Evolutionary conservation across 2,888 invertebrate genomes (phyloP), one percentile per base, ranked within the genome.

Genomic region (Merodon equestris): DNA sequence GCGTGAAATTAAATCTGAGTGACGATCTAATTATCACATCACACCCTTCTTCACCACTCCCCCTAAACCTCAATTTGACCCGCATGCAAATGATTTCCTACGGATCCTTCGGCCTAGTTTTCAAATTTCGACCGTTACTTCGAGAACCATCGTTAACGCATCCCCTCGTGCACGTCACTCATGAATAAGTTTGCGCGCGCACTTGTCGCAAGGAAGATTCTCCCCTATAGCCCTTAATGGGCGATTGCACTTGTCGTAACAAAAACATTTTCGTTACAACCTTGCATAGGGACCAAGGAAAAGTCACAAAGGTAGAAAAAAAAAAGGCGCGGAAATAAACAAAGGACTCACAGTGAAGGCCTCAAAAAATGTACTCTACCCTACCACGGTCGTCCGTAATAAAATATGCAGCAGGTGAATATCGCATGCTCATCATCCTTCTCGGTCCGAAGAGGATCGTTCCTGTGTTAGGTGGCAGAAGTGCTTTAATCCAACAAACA

Each of bases 1-100:
- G 68, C 79, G 27, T 79, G 74, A 74, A 79, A 79, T 79, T 68
- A 79, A 79, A 79, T 79, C 79, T 74, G 12, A 74, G 79, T 64
- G 64, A 27, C 56, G 56, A 58, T 70, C 74, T 64, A 44, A 79
- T 73, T 73, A 79, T 60, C 74, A 64, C 68, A 44, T 61, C 42
- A 18, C 42, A 34, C 18, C 58, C 58, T 13, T 42, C 18, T 44
- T 18, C 54, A 27, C 27, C 27, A 7, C 48, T 14, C 47, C 34
- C 10, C n/a, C n/a, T n/a, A n/a, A n/a, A n/a, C n/a, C n/a, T n/a
- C n/a, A n/a, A n/a, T n/a, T n/a, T 0, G 9, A 50, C 40, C n/a
- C 1, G 12, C 60, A 79, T 79, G 79, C 79, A 79, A 79, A 79
- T 74, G 38, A 54, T 14, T 67, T 44, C 7, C 12, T 9, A n/a